Evolutionary conservation across 2,113 vertebrate genomes (phyloP).

Genomic region (Agelaius tricolor): DNA sequence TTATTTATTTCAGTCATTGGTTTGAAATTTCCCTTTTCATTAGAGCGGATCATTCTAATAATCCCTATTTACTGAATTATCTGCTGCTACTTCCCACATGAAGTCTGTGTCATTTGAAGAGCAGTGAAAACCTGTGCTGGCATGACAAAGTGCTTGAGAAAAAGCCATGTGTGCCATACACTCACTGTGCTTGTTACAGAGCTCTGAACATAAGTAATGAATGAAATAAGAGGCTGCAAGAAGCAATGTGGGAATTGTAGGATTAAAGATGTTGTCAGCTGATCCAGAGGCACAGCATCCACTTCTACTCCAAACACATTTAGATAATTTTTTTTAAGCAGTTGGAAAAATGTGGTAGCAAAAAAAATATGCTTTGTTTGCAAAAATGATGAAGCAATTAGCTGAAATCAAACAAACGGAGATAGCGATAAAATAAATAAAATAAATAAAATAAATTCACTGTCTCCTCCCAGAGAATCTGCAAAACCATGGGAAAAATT

Average conservation of each 20-base stretch:
- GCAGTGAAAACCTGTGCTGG: neutral
- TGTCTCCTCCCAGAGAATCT: fast-evolving
- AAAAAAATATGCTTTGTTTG: neutral
- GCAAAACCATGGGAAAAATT: neutral
- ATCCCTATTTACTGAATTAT: neutral
- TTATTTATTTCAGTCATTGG: neutral
- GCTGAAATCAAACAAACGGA: neutral
- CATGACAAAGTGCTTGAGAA: neutral
- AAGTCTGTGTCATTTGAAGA: neutral
- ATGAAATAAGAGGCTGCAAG: neutral
- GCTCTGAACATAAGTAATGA: neutral
- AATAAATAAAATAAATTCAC: neutral
- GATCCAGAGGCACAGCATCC: neutral
- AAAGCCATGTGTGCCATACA: neutral
- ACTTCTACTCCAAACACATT: neutral
- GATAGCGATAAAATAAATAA: neutral
- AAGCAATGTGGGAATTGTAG: neutral
- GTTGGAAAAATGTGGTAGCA: neutral
- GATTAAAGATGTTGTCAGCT: neutral
- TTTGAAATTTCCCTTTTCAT: neutral
- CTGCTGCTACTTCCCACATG: neutral
- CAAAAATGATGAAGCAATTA: neutral
- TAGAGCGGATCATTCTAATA: neutral
- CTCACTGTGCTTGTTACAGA: neutral
- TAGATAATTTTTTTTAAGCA: neutral